A percentile compares a stretch with the other conserved stretches of the same genome.
phyloP scores from a whole-genome alignment of 2,797 vertebrate species.

The Gephyroberyx darwinii region DNA sequence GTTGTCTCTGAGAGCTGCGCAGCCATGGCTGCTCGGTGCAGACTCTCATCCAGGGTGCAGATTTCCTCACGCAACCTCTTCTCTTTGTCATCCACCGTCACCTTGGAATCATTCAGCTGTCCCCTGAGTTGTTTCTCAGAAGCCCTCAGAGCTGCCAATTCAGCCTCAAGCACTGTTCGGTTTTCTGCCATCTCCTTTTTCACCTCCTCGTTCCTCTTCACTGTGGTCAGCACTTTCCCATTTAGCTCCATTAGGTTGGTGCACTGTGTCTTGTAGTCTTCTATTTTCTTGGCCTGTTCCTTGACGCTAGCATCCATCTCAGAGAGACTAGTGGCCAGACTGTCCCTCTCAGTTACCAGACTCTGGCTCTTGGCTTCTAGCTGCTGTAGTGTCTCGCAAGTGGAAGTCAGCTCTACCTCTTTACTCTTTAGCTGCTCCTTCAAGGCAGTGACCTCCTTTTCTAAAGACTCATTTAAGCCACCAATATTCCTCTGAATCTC shows the following conservation, averaged over 20 bases:
- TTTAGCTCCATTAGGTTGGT: constrained; percentile 76
- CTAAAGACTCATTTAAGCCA: constrained; percentile 69
- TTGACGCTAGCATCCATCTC: constrained; percentile 76
- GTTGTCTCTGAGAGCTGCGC: constrained; percentile 77
- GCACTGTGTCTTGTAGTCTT: constrained; percentile 73
- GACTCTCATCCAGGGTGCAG: constrained; percentile 83
- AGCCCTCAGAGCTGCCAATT: constrained; percentile 79
- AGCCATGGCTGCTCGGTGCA: constrained; percentile 80
- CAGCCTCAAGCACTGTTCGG: constrained; percentile 73
- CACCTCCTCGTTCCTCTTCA: constrained; percentile 76
- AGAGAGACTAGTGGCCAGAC: constrained; percentile 73
- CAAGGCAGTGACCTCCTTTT: constrained; percentile 74
- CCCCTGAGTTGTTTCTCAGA: constrained; percentile 85
- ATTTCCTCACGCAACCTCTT: constrained; percentile 82
- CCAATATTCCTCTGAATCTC: constrained; percentile 60
- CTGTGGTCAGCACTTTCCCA: constrained; percentile 69
- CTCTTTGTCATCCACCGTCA: constrained; percentile 84
- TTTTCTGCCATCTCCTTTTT: constrained; percentile 75
- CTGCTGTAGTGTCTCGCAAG: constrained; percentile 75
- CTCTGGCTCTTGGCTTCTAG: constrained; percentile 81
- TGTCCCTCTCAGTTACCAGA: constrained; percentile 79
- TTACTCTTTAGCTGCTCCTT: constrained; percentile 79
- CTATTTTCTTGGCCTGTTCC: constrained; percentile 68
- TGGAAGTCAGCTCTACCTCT: constrained; percentile 79
- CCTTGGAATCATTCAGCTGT: constrained; percentile 77